Percentiles rank a stretch among this genome's conserved stretches.
Conservation (phyloP, 2,888 invertebrate species). For the Prosapia bicincta region DNA sequence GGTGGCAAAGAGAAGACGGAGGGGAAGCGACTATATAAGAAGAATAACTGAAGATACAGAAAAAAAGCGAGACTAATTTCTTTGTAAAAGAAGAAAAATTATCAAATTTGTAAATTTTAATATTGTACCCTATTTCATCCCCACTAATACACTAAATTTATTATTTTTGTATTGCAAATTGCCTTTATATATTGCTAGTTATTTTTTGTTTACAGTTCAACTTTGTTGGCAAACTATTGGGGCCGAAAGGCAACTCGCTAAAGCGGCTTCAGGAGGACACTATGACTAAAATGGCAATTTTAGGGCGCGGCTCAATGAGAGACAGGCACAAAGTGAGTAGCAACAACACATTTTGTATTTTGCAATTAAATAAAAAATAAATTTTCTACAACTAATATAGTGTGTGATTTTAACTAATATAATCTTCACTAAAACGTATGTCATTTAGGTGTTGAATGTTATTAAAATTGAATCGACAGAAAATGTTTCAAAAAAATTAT, state of each 20-base stretch:
- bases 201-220: slow-evolving; percentile 68
- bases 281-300: slow-evolving; percentile 93
- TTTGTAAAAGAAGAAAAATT: slow-evolving; percentile 62
- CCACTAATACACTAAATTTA: no score
- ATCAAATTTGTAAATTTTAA: neutral
- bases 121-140: no score
- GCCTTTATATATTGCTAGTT: neutral
- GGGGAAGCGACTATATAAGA: no score
- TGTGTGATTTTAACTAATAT: no score
- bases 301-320: slow-evolving; percentile 91
- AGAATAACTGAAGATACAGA: slow-evolving; percentile 63
- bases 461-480: no score
- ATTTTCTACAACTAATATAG: no score
- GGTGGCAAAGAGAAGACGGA: no score
- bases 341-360: neutral
- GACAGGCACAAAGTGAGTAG: slow-evolving; percentile 77
- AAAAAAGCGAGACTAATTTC: slow-evolving; percentile 82
- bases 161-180: no score
- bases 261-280: slow-evolving; percentile 92
- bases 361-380: no score
- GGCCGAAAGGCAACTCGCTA: slow-evolving; percentile 90
- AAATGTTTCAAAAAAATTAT: no score
- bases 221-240: slow-evolving; percentile 91
- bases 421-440: neutral
- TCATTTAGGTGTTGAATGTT: no score